A percentile compares a stretch with the other conserved stretches of the same genome.
Evolutionary conservation across 2,113 vertebrate genomes (phyloP).

Genomic region (Zosterops borbonicus): DNA sequence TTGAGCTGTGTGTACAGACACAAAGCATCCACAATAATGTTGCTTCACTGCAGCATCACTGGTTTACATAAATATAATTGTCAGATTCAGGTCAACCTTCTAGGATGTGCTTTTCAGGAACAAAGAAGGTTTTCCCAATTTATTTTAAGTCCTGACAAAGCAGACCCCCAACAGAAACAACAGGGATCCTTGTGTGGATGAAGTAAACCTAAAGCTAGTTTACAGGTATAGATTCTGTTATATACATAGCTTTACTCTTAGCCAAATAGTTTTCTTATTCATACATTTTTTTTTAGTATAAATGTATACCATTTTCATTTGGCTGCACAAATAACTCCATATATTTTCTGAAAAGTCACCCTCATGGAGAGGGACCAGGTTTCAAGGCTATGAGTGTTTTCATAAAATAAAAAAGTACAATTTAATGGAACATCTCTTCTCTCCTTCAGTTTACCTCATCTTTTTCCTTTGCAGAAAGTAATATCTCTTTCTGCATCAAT

Average conservation of each 20-base stretch:
- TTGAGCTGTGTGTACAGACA: background rate
- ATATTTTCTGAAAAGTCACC: background rate
- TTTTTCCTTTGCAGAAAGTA: background rate
- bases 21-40: background rate
- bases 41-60: background rate
- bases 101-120: background rate
- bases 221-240: background rate
- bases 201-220: background rate
- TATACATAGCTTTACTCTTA: background rate
- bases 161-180: background rate
- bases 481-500: background rate
- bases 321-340: background rate
- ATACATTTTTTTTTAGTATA: background rate
- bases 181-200: background rate
- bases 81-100: background rate
- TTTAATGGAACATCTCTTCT: background rate
- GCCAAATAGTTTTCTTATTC: background rate
- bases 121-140: background rate
- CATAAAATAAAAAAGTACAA: background rate
- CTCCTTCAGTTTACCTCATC: background rate
- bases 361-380: background rate
- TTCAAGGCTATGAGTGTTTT: background rate
- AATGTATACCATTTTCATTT: background rate
- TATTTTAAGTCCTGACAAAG: background rate
- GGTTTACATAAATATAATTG: background rate